These are phyloP conservation scores for Telmatherina bonti DNA, from an alignment of 2,797 vertebrate genomes.

Conservation along the genomic window DNA sequence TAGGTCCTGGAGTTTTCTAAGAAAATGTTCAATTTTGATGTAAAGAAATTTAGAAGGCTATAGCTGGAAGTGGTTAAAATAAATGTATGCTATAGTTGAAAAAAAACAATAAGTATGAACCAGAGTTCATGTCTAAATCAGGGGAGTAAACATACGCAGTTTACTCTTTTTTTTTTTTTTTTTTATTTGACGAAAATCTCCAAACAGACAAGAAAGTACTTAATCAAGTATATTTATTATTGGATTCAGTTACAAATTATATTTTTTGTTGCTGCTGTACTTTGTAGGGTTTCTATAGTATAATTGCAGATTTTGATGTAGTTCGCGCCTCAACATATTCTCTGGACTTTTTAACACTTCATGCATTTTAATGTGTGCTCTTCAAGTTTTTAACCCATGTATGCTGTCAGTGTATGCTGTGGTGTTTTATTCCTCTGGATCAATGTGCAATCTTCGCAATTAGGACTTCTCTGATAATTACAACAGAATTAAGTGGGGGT, in stretches of 20 bases:
- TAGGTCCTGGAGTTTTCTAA: neutral
- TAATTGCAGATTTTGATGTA: neutral
- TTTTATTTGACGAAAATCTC: no score
- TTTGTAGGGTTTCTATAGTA: neutral
- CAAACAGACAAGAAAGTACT: neutral
- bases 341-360: neutral
- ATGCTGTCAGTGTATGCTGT: neutral
- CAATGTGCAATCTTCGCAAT: conserved; percentile 2
- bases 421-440: neutral
- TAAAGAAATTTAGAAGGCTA: neutral
- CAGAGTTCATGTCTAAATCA: neutral
- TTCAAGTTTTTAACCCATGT: conserved; percentile 11
- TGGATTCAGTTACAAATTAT: neutral
- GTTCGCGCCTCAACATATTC: neutral
- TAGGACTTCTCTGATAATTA: conserved; percentile 3
- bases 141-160: no score
- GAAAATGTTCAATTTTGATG: neutral
- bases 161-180: no score
- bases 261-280: neutral
- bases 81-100: neutral
- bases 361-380: neutral
- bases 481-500: conserved; percentile 1
- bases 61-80: neutral
- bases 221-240: neutral
- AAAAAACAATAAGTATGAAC: neutral